Evolutionary conservation across 1,140 invertebrate genomes (phyloP).

Genomic region (Platorchestia sp.): DNA sequence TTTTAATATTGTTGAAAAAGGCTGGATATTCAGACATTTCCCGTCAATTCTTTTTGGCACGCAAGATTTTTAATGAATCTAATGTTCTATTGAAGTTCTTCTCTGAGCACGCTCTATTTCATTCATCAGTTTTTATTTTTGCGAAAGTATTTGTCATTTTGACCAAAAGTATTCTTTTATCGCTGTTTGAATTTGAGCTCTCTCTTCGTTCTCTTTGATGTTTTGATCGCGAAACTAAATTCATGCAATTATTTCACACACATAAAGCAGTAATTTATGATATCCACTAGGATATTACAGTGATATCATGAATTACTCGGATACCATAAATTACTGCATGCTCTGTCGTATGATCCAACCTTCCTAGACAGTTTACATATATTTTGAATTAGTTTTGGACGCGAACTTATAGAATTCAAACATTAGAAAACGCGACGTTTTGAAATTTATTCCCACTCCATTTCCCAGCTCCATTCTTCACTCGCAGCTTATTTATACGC

Average conservation of each 20-base stretch:
- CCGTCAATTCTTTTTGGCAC: not conserved
- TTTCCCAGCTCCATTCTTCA: not conserved
- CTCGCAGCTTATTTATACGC: not conserved
- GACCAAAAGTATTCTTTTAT: too few species aligned
- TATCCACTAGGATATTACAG: too few species aligned
- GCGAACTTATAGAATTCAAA: not conserved
- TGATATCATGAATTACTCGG: too few species aligned
- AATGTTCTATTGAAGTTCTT: not conserved
- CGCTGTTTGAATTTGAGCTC: too few species aligned
- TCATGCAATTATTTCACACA: too few species aligned
- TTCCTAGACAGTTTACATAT: not conserved
- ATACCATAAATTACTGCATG: too few species aligned
- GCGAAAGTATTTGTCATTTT: too few species aligned
- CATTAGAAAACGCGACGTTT: not conserved
- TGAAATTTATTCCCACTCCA: not conserved
- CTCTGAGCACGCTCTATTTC: not conserved
- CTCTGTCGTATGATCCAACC: not conserved
- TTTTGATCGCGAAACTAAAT: too few species aligned
- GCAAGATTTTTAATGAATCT: not conserved
- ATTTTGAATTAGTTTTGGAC: not conserved
- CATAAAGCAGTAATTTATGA: too few species aligned
- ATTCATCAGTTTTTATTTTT: too few species aligned
- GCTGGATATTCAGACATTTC: not conserved
- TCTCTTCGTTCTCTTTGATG: too few species aligned
- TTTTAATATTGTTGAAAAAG: not conserved